Percentiles rank a stretch among this genome's conserved stretches.
Evolutionary conservation across 30 jellyfish, hydroid and myxozoan species (phyloP).

Genomic region (Hydra vulgaris): DNA sequence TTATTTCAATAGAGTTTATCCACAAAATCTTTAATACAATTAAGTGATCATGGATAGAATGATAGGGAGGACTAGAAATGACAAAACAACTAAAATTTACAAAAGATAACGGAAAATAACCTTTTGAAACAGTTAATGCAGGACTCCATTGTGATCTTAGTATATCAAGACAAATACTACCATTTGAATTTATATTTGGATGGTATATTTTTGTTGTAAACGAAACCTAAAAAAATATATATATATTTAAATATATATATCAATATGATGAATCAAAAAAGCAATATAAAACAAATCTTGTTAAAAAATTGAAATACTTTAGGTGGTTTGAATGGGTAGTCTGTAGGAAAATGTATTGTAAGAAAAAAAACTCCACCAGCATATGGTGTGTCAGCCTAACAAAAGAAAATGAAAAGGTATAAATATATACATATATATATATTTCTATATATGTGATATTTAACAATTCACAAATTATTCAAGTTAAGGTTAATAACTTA

Average conservation of each 20-base stretch:
- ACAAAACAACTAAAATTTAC: background rate
- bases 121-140: conserved; percentile 94
- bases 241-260: too few relatives aligned
- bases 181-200: conserved; percentile 67
- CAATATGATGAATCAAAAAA: too few relatives aligned
- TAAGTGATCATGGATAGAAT: too few relatives aligned
- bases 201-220: conserved; percentile 86
- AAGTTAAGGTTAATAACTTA: too few relatives aligned
- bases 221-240: conserved; percentile 46
- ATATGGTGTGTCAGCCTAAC: conserved; percentile 90
- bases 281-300: too few relatives aligned
- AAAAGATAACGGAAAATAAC: conserved; percentile 31
- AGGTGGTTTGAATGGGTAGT: conserved; percentile 98
- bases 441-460: background rate
- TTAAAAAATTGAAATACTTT: too few relatives aligned
- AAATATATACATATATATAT: background rate
- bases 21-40: too few relatives aligned
- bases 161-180: conserved; percentile 71
- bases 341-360: conserved; percentile 94
- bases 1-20: too few relatives aligned
- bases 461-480: too few relatives aligned
- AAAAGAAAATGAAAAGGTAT: background rate
- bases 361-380: conserved; percentile 96
- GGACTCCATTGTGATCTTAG: conserved; percentile 96
- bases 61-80: background rate